Evolutionary conservation across 2,113 vertebrate genomes (phyloP).

Genomic region (Tympanuchus pallidicinctus): DNA sequence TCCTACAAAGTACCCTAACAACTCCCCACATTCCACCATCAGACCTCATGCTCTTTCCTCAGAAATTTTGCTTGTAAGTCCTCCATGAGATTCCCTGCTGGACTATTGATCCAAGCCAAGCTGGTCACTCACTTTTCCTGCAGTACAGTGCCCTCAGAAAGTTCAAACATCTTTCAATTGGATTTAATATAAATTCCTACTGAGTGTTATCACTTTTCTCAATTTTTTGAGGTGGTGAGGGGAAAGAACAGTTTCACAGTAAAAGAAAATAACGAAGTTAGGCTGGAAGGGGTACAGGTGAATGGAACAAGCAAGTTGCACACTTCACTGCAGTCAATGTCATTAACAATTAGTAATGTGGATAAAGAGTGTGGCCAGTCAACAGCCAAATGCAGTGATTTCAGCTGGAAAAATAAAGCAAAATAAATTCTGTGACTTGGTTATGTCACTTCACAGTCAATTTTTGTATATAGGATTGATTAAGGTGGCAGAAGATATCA

Average conservation of each 20-base stretch:
- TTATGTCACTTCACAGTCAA: background rate
- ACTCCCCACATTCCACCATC: background rate
- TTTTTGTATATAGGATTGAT: background rate
- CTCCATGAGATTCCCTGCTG: background rate
- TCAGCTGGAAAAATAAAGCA: background rate
- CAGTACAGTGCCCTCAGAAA: background rate
- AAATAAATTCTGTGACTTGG: background rate
- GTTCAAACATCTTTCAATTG: background rate
- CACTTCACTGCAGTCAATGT: background rate
- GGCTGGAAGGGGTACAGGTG: background rate
- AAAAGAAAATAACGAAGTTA: background rate
- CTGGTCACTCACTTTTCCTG: background rate
- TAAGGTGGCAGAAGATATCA: background rate
- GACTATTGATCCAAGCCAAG: background rate
- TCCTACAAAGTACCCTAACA: background rate
- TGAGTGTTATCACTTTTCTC: background rate
- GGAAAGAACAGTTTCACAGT: background rate
- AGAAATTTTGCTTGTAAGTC: background rate
- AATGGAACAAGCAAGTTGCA: background rate
- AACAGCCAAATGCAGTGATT: background rate
- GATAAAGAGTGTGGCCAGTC: background rate
- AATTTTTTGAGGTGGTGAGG: accelerated
- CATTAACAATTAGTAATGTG: background rate
- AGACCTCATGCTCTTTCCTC: background rate
- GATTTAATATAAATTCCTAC: background rate